These are phyloP conservation scores for Scaptomyza parva DNA, from an alignment of 2,888 invertebrate genomes.

Conservation along the genomic window DNA sequence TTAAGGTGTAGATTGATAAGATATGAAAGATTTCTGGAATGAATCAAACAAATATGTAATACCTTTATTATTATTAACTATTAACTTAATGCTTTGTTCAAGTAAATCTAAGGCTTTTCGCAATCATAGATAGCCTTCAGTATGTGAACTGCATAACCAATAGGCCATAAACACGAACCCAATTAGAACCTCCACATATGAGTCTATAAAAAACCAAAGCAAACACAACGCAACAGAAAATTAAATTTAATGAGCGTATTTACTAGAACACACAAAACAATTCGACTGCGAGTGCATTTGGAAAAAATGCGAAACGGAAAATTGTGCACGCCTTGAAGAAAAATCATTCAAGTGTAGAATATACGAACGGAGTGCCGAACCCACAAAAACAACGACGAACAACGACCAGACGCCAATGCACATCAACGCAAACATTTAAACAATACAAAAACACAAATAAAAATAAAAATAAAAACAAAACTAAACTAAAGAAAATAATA, in stretches of 20 bases:
- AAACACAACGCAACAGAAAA: slow-evolving; percentile 39
- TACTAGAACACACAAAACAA: slow-evolving; percentile 55
- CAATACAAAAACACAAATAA: slow-evolving; percentile 19
- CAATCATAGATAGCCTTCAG: slow-evolving; percentile 8
- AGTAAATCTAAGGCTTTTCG: not conserved
- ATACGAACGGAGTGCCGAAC: slow-evolving; percentile 59
- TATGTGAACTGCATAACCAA: slow-evolving; percentile 3
- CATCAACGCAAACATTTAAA: slow-evolving; percentile 38
- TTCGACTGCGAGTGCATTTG: slow-evolving; percentile 67
- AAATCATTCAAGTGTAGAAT: slow-evolving; percentile 76
- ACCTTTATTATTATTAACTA: not conserved
- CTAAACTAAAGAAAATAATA: slow-evolving; percentile 51
- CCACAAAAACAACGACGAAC: slow-evolving; percentile 59
- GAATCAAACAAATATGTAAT: not conserved
- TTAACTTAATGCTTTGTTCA: slow-evolving; percentile 14
- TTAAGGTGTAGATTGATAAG: not conserved
- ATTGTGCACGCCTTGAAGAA: slow-evolving; percentile 77
- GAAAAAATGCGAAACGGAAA: slow-evolving; percentile 66
- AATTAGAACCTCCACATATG: slow-evolving; percentile 25
- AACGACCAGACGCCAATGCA: slow-evolving; percentile 48
- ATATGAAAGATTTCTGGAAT: slow-evolving; percentile 5
- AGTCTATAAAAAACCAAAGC: slow-evolving; percentile 32
- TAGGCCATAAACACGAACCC: slow-evolving; percentile 20
- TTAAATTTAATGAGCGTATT: slow-evolving; percentile 76
- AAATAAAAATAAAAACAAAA: no score